phyloP scores from a whole-genome alignment of 2,888 invertebrate species.

The Koerneria pararmatus region DNA sequence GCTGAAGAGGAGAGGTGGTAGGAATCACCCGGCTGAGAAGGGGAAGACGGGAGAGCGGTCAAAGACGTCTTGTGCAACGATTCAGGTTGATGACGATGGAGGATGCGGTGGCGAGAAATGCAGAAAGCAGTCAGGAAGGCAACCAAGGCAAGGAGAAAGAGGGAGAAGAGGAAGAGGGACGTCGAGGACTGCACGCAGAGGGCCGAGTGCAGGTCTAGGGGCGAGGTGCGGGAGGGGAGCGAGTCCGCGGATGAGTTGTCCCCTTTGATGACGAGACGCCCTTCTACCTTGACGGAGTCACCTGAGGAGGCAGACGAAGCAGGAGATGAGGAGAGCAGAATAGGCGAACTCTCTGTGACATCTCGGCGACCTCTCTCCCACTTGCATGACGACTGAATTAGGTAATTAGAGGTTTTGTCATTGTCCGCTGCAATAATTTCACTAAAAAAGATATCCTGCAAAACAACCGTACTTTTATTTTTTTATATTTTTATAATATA shows the following conservation, averaged over 20 bases:
- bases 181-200: constrained; percentile 12
- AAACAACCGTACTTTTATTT: too few species aligned
- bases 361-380: constrained; percentile 2
- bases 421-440: too few species aligned
- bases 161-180: background rate
- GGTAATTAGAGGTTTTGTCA: background rate
- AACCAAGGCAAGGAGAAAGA: background rate
- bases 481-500: too few species aligned
- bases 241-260: too few species aligned
- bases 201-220: constrained; percentile 1
- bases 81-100: background rate
- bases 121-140: background rate
- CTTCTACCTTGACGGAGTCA: constrained; percentile 10
- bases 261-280: constrained; percentile 2
- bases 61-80: background rate
- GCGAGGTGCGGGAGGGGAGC: too few species aligned
- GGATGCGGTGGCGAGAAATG: background rate
- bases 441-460: too few species aligned
- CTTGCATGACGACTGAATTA: background rate
- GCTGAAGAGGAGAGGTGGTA: too few species aligned
- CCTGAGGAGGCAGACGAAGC: too few species aligned
- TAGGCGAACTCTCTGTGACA: background rate
- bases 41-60: constrained; percentile 1
- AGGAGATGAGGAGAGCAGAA: too few species aligned
- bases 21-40: background rate